Base-by-base conservation (phyloP, 2,113 vertebrate species). In the Callopanchax toddi region DNA sequence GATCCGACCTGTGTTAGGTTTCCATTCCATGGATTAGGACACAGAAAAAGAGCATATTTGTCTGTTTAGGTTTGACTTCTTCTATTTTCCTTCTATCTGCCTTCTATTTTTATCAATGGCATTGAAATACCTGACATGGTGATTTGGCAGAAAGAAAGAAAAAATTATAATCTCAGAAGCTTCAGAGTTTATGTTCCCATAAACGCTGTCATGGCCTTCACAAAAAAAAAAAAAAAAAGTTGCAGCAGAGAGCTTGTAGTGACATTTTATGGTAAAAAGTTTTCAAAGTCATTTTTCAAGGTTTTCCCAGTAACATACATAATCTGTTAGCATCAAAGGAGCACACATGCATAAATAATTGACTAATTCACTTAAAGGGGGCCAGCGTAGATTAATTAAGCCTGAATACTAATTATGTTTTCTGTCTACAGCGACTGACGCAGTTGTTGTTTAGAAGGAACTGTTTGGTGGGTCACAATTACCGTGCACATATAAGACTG, bases 21-120 rank as follows among this genome's bases (percentile, higher is more conserved):
- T 92, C 91, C 93, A 93, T 93, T 94, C 93, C 90, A 87, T 78
- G 89, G 91, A 93, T 95, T 94, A 94, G 92, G 92, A 88, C 90
- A 91, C 92, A 93, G 90, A 93, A 44, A 67, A 92, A 89, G 70
- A 81, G 91, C 87, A 93, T 91, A 94, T 95, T 95, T 95, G 89
- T 82, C 88, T 86, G 89, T 91, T 92, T 88, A 87, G 93, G 85
- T 76, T n/a, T n/a, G n/a, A n/a, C n/a, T n/a, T n/a, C n/a, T n/a
- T n/a, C n/a, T n/a, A n/a, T n/a, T n/a, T n/a, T n/a, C n/a, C 92
- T 66, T 87, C 91, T 85, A 81, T 74, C 62, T 89, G 88, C 87
- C 36, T 37, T 37, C 36, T 37, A 37, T 37, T 37, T 20, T 44
- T 44, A 18, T 59, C 79, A 88, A 86, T 77, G 67, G 87, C 86